Conservation (phyloP, 1,140 invertebrate species). For the Cecropterus lyciades region DNA sequence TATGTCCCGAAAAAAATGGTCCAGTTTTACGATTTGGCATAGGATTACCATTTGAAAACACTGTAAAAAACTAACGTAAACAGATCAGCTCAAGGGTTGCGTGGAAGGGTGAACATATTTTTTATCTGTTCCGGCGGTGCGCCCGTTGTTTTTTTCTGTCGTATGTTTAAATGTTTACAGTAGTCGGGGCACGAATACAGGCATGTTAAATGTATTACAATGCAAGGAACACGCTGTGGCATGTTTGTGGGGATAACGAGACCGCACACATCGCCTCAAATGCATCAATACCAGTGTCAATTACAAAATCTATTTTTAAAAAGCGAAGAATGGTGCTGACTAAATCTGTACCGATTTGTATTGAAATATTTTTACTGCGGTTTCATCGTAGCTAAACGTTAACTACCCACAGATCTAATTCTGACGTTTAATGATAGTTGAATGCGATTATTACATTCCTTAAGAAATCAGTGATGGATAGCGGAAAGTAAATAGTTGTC, state of each 20-base stretch:
- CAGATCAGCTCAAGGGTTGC: slow-evolving; percentile 32
- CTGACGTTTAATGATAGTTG: neutral
- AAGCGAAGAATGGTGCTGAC: slow-evolving; percentile 12
- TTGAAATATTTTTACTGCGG: slow-evolving; percentile 1
- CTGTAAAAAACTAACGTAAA: slow-evolving; percentile 35
- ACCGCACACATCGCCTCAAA: slow-evolving; percentile 60
- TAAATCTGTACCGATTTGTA: slow-evolving; percentile 16
- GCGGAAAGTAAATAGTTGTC: too few relatives aligned
- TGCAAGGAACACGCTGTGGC: slow-evolving; percentile 16
- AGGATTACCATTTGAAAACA: slow-evolving; percentile 9
- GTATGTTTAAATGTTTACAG: slow-evolving; percentile 37
- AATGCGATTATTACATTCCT: too few relatives aligned
- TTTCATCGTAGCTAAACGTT: neutral
- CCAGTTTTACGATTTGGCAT: slow-evolving; percentile 23
- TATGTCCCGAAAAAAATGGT: slow-evolving; percentile 10
- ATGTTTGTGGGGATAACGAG: slow-evolving; percentile 29
- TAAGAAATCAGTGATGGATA: too few relatives aligned
- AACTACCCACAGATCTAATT: neutral
- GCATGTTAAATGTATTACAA: slow-evolving; percentile 34
- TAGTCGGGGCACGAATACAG: slow-evolving; percentile 26
- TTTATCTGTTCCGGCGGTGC: slow-evolving; percentile 39
- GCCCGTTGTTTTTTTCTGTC: slow-evolving; percentile 29
- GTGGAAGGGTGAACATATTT: slow-evolving; percentile 53
- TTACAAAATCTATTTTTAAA: slow-evolving; percentile 64
- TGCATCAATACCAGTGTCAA: slow-evolving; percentile 65